Conservation (phyloP, 2,888 invertebrate species). For the Acheta domesticus region DNA sequence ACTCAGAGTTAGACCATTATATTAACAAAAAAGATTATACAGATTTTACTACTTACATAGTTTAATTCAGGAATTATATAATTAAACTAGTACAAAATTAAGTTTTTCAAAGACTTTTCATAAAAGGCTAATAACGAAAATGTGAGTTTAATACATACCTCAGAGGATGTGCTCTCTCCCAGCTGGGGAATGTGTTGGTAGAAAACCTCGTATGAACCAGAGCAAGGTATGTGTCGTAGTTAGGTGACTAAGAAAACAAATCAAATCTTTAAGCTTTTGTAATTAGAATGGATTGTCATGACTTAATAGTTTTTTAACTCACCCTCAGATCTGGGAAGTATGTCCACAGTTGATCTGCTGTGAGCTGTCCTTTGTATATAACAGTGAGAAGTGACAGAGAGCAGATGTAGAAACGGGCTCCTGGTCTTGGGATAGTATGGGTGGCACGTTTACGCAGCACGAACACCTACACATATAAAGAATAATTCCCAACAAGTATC, state of each 20-base stretch:
- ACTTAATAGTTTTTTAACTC: constrained; percentile 27
- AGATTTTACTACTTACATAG: background rate
- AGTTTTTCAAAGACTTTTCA: no score
- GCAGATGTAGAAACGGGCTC: constrained; percentile 92
- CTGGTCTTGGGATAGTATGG: constrained; percentile 80
- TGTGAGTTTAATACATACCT: constrained; percentile 56
- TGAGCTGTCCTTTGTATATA: constrained; percentile 97
- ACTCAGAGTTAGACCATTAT: no score
- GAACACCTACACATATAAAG: constrained; percentile 64
- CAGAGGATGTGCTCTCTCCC: constrained; percentile 98
- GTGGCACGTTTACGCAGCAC: constrained; percentile 89
- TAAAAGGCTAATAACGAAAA: no score
- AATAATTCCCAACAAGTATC: background rate
- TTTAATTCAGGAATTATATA: background rate
- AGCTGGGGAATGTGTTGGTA: constrained; percentile 98
- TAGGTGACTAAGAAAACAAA: constrained; percentile 59
- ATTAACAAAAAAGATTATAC: background rate
- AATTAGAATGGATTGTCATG: background rate
- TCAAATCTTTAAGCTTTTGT: constrained; percentile 23
- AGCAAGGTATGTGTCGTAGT: constrained; percentile 91
- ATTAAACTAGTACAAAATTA: no score
- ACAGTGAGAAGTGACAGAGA: constrained; percentile 85
- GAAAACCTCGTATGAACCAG: constrained; percentile 98
- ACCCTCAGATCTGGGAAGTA: constrained; percentile 63
- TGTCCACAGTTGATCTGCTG: constrained; percentile 88